Percentiles rank a stretch among this genome's conserved stretches.
These are phyloP conservation scores for Spodoptera picta DNA, from an alignment of 2,888 invertebrate genomes.

Conservation along the genomic window DNA sequence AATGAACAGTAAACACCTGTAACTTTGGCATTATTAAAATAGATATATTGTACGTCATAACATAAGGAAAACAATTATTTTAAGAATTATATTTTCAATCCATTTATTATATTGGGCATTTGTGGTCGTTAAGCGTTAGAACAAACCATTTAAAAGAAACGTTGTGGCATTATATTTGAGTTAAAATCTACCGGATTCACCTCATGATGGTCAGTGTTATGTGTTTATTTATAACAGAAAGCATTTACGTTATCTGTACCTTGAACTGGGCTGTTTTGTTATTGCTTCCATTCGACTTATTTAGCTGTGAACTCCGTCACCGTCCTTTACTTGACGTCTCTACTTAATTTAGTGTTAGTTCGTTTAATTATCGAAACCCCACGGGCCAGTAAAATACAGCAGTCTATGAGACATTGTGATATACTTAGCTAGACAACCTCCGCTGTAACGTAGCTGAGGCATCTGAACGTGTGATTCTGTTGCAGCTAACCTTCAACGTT, in stretches of 20 bases:
- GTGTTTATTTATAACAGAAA: constrained; percentile 73
- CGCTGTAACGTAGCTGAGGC: constrained; percentile 54
- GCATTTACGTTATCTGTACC: constrained; percentile 79
- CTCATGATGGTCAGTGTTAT: constrained; percentile 84
- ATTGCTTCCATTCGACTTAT: constrained; percentile 73
- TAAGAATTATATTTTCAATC: constrained; percentile 67
- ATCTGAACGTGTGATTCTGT: constrained; percentile 66
- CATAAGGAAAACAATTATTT: constrained; percentile 67
- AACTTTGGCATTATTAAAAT: constrained; percentile 74
- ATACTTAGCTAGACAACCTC: constrained; percentile 77
- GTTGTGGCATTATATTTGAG: constrained; percentile 77
- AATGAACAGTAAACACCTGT: constrained; percentile 59
- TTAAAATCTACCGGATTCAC: constrained; percentile 72
- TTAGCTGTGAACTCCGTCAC: constrained; percentile 73
- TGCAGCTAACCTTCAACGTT: constrained; percentile 69
- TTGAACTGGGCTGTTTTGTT: constrained; percentile 74
- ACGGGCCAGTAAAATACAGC: constrained; percentile 85
- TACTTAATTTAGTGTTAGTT: constrained; percentile 87
- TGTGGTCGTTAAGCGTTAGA: constrained; percentile 64
- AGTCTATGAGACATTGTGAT: constrained; percentile 88
- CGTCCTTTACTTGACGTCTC: constrained; percentile 85
- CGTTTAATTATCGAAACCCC: constrained; percentile 79
- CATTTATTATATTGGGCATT: constrained; percentile 71
- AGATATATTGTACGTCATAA: constrained; percentile 65
- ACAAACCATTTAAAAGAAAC: constrained; percentile 64